These are phyloP conservation scores for Drosophila nigrodunni DNA, from an alignment of 1,140 invertebrate genomes.

Conservation along the genomic window DNA sequence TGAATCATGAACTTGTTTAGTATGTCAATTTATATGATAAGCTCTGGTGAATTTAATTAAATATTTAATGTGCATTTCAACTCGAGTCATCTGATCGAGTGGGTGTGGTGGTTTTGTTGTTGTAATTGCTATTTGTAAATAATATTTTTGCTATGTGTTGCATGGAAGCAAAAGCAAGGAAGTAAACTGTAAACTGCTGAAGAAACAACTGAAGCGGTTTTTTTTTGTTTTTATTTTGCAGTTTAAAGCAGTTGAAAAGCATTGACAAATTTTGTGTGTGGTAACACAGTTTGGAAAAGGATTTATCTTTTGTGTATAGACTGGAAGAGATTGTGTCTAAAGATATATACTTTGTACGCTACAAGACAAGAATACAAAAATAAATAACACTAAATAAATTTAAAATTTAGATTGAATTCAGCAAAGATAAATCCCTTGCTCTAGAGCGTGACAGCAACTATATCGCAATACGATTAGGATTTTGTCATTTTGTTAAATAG, in stretches of 20 bases:
- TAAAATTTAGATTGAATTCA: slow-evolving; percentile 15
- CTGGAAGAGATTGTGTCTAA: slow-evolving; percentile 18
- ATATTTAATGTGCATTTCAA: slow-evolving; percentile 54
- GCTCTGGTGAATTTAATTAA: slow-evolving; percentile 19
- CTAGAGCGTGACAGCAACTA: slow-evolving; percentile 61
- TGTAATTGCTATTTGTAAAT: slow-evolving; percentile 53
- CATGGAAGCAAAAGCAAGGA: slow-evolving; percentile 63
- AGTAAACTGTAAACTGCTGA: slow-evolving; percentile 23
- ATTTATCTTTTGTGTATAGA: slow-evolving; percentile 66
- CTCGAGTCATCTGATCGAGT: slow-evolving; percentile 64
- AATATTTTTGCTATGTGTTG: slow-evolving; percentile 47
- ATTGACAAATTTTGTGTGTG: slow-evolving; percentile 44
- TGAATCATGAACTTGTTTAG: slow-evolving; percentile 20
- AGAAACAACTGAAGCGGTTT: slow-evolving; percentile 32
- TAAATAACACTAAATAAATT: slow-evolving; percentile 39
- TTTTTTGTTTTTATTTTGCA: slow-evolving; percentile 26
- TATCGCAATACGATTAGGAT: slow-evolving; percentile 31
- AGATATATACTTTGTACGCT: slow-evolving; percentile 22
- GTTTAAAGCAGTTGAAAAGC: slow-evolving; percentile 47
- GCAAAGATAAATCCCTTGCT: slow-evolving; percentile 79
- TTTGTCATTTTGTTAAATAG: slow-evolving; percentile 15
- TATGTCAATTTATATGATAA: slow-evolving; percentile 79
- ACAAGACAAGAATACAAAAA: slow-evolving; percentile 29
- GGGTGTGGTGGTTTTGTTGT: slow-evolving; percentile 47
- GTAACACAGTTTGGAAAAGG: slow-evolving; percentile 52